Base-by-base conservation (phyloP, 2,113 vertebrate genomes). In the Ameiurus melas region DNA sequence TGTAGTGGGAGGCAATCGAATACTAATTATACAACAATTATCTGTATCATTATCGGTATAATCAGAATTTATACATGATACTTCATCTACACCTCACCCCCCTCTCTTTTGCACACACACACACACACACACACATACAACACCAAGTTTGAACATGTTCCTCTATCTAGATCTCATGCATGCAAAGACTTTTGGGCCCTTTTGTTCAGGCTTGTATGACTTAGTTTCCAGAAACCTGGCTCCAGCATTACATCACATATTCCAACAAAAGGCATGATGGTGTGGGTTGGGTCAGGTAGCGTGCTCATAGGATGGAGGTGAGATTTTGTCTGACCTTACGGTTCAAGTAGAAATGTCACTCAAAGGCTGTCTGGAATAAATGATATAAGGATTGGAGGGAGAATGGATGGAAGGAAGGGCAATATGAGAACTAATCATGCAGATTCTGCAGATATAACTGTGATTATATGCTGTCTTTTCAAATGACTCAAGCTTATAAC, bases 201-300 rank as follows among this genome's bases (percentile, higher is more conserved):
- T 94, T 91, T 94, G 94, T 95, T 93, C 89, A 93, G 94, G 92
- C 94, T 94, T 94, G 95, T 94, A 94, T 93, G 91, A 91, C 90
- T 91, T 81, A 2, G 89, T 92, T 94, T 92, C 91, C 84, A 83
- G 91, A 93, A 87, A 86, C 90, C 93, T 91, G 92, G 91, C 92
- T 93, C 84, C 43, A 93, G 93, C 93, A 95, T 95, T 94, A 95
- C 93, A 92, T 96, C 94, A 96, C 94, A 86, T 73, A 73, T 90
- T 90, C 87, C 91, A 94, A 94, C 92, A 94, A 93, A 84, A 93
- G 90, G 83, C 86, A 83, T 30, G 90, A 90, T 58, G 91, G 89
- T 85, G 88, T 83, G 88, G 58, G 86, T 82, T 89, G 88, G 70
- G 88, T 86, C 71, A 84, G 87, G 85, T 83, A 78, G 82, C 10